phyloP scores from a whole-genome alignment of 1,140 invertebrate genomes.

The Drosophila bocki region DNA sequence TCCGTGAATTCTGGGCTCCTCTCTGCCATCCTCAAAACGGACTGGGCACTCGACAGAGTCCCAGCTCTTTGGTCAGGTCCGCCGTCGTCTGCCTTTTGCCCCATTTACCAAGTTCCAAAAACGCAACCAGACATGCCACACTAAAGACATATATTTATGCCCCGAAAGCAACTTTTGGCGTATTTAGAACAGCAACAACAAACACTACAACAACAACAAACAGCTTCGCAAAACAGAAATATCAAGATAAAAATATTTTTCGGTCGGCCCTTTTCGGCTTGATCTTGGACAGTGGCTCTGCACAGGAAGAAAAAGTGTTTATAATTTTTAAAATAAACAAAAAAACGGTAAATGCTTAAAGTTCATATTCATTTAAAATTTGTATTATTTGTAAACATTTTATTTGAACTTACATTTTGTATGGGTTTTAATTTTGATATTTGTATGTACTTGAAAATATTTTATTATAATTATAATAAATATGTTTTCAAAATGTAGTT shows the following conservation, averaged over 20 bases:
- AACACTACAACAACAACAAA: slow-evolving; percentile 61
- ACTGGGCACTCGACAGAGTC: not conserved
- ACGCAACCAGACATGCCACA: slow-evolving; percentile 81
- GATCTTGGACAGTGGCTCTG: slow-evolving; percentile 55
- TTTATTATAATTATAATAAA: no score
- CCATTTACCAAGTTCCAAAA: slow-evolving; percentile 77
- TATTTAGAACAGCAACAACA: slow-evolving; percentile 76
- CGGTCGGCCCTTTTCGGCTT: slow-evolving; percentile 67
- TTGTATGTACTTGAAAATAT: no score
- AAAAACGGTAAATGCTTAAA: not conserved
- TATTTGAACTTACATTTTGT: not conserved
- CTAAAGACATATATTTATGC: slow-evolving; percentile 84
- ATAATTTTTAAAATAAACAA: no score
- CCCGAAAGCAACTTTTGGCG: slow-evolving; percentile 72
- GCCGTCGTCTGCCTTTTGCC: slow-evolving; percentile 32
- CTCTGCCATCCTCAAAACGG: not conserved
- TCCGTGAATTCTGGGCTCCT: slow-evolving; percentile 71
- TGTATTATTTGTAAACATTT: not conserved
- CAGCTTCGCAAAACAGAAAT: slow-evolving; percentile 47
- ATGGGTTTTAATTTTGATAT: no score
- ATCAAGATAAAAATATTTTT: slow-evolving; percentile 83
- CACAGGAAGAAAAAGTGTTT: slow-evolving; percentile 3
- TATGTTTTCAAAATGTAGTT: no score
- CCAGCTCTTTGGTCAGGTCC: slow-evolving; percentile 23
- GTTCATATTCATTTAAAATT: no score